These are phyloP conservation scores for Drosophila tristis DNA, from an alignment of 1,140 invertebrate genomes.

Conservation along the genomic window DNA sequence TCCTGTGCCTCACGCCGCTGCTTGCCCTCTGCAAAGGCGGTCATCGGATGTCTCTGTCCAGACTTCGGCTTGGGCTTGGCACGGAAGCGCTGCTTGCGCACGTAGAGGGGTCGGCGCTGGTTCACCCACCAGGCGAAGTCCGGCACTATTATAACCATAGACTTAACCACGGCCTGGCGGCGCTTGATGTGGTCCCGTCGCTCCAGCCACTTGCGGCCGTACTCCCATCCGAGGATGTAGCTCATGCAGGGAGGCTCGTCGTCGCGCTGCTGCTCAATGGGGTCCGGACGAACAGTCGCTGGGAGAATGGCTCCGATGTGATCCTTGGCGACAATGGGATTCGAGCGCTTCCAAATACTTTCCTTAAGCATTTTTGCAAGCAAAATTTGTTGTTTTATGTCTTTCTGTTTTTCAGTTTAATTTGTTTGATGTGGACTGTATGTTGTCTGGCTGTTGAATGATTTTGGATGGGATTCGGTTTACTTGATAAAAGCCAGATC, in stretches of 20 bases:
- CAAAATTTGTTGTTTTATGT: neutral
- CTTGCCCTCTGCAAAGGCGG: constrained; percentile 20
- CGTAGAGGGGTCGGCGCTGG: constrained; percentile 28
- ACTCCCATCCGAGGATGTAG: constrained; percentile 40
- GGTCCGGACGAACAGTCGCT: constrained; percentile 1
- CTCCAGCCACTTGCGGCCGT: constrained; percentile 39
- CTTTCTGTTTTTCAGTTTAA: neutral
- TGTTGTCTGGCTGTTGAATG: neutral
- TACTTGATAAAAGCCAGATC: neutral
- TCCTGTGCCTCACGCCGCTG: constrained; percentile 18
- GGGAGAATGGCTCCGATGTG: constrained; percentile 24
- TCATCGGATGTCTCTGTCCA: constrained; percentile 14
- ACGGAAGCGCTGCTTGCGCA: constrained; percentile 34
- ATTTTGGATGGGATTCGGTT: neutral
- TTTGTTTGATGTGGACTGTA: neutral
- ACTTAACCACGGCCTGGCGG: constrained; percentile 9
- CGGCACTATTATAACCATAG: constrained; percentile 12
- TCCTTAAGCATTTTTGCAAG: constrained; percentile 1
- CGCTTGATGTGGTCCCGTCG: constrained; percentile 20
- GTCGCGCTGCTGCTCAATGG: constrained; percentile 20
- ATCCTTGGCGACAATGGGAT: constrained; percentile 1
- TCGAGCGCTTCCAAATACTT: constrained; percentile 18
- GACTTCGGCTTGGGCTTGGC: neutral
- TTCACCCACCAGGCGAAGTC: constrained; percentile 45
- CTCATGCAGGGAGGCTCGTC: constrained; percentile 18